Evolutionary conservation across 2,888 invertebrate genomes (phyloP).

Genomic region (Cheilosia grossa): DNA sequence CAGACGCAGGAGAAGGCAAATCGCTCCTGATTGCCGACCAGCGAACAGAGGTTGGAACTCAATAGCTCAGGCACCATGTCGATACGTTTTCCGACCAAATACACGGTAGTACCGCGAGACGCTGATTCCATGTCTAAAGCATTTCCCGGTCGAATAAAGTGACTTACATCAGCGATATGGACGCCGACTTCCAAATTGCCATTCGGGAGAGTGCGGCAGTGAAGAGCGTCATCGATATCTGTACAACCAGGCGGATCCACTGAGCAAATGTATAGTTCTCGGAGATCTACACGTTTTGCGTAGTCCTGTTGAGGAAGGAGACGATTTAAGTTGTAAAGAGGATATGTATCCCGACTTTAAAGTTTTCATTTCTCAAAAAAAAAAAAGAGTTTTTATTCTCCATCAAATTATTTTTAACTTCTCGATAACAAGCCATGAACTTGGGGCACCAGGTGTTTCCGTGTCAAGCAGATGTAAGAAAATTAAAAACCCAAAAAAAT

Average conservation of each 20-base stretch:
- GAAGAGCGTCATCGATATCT: slow-evolving; percentile 99
- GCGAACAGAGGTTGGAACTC: slow-evolving; percentile 97
- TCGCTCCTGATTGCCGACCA: slow-evolving; percentile 94
- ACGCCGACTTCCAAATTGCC: slow-evolving; percentile 95
- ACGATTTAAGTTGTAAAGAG: background rate
- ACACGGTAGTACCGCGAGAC: slow-evolving; percentile 97
- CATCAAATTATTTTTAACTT: too few species aligned
- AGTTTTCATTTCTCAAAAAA: too few species aligned
- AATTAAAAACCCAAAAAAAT: too few species aligned
- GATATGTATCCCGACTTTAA: background rate
- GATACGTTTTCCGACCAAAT: slow-evolving; percentile 95
- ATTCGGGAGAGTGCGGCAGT: slow-evolving; percentile 90
- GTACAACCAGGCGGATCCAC: slow-evolving; percentile 99
- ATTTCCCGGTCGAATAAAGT: slow-evolving; percentile 96
- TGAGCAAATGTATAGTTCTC: slow-evolving; percentile 94
- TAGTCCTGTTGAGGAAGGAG: slow-evolving; percentile 86
- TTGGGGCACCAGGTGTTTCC: too few species aligned
- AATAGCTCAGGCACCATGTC: slow-evolving; percentile 95
- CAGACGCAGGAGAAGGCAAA: slow-evolving; percentile 98
- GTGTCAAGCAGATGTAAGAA: too few species aligned
- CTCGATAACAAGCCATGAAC: too few species aligned
- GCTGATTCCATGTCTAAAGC: slow-evolving; percentile 97
- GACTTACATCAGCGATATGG: slow-evolving; percentile 99
- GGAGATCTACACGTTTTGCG: slow-evolving; percentile 91
- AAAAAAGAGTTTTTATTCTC: too few species aligned